phyloP scores from a whole-genome alignment of 2,797 vertebrate genomes.

The Spatula versicolor region DNA sequence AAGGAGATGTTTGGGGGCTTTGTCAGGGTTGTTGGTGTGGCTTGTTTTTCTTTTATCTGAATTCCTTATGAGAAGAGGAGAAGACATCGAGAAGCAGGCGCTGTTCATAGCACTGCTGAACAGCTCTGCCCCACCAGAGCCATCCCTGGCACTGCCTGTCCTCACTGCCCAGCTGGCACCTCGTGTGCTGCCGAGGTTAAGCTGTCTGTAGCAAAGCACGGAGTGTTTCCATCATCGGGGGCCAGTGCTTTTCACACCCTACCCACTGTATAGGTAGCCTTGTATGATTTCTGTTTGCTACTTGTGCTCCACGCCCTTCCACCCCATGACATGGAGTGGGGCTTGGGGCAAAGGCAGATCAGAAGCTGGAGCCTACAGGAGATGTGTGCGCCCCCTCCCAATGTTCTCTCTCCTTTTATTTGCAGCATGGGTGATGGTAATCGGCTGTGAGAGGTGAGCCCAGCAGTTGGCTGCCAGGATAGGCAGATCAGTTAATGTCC shows the following conservation, averaged over 20 bases:
- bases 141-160: background rate
- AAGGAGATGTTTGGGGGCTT: background rate
- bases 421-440: background rate
- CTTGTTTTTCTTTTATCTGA: background rate
- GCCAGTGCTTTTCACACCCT: background rate
- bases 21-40: background rate
- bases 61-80: background rate
- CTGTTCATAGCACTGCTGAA: background rate
- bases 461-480: background rate
- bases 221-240: background rate
- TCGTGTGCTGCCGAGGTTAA: background rate
- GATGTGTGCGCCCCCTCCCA: background rate
- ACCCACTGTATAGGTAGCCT: rapidly evolving
- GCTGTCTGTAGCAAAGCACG: background rate
- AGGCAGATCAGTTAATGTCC: background rate
- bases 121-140: background rate
- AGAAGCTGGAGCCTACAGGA: background rate
- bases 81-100: background rate
- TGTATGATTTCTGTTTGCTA: background rate
- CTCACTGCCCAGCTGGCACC: background rate
- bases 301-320: background rate
- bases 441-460: background rate
- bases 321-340: background rate
- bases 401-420: background rate
- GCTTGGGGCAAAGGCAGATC: background rate